These are phyloP conservation scores for Scytalopus superciliaris DNA, from an alignment of 2,113 vertebrate genomes.

Conservation along the genomic window DNA sequence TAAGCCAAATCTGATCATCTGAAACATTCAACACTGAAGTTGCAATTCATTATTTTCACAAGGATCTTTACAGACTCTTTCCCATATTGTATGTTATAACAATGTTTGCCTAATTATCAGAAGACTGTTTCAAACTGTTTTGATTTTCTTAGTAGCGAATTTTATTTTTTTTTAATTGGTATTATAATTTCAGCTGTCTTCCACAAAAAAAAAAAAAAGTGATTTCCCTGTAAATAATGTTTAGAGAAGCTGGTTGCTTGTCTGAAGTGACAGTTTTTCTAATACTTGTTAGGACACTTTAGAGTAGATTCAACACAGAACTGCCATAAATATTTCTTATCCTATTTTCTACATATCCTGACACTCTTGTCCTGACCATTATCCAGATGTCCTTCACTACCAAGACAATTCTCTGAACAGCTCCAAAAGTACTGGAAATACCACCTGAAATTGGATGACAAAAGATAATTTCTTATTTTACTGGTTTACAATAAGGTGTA, in stretches of 20 bases:
- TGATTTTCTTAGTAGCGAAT: background rate
- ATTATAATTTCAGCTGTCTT: background rate
- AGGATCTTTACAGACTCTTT: background rate
- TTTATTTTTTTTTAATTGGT: background rate
- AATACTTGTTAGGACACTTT: slow-evolving; percentile 44
- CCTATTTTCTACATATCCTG: background rate
- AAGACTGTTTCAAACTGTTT: background rate
- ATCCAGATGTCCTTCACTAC: slow-evolving; percentile 65
- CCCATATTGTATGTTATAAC: background rate
- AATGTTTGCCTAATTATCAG: background rate
- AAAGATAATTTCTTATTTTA: background rate
- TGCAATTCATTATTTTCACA: background rate
- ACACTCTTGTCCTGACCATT: slow-evolving; percentile 12
- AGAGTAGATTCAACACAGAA: slow-evolving; percentile 43
- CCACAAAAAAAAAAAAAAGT: background rate
- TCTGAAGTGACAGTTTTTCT: slow-evolving; percentile 10
- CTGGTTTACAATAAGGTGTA: background rate
- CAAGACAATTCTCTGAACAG: slow-evolving; percentile 56
- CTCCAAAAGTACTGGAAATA: slow-evolving; percentile 64
- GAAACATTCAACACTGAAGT: background rate
- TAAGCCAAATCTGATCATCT: background rate
- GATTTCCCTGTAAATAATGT: slow-evolving; percentile 40
- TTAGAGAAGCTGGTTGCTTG: slow-evolving; percentile 55
- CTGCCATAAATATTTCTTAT: background rate
- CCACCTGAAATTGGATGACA: slow-evolving; percentile 58